These are phyloP conservation scores for Grantiella picta DNA, from an alignment of 2,113 vertebrate genomes.

Conservation along the genomic window DNA sequence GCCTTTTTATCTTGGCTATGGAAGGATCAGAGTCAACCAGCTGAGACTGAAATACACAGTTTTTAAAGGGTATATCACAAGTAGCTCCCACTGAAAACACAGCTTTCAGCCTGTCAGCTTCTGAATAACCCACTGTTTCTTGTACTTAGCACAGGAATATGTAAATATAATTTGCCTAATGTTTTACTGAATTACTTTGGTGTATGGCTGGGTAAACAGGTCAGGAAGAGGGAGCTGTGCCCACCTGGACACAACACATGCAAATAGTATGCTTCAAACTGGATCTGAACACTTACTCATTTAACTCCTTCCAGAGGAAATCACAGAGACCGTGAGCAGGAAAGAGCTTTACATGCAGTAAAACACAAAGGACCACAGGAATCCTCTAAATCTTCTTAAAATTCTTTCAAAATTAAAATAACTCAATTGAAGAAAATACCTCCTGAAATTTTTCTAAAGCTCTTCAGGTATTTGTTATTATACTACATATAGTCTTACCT, in stretches of 20 bases:
- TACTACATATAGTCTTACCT: neutral
- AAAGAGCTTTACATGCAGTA: neutral
- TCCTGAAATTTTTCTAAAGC: neutral
- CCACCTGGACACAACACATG: neutral
- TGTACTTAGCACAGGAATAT: neutral
- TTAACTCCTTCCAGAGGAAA: neutral
- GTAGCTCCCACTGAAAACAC: neutral
- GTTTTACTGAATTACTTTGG: neutral
- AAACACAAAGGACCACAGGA: neutral
- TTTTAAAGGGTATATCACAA: neutral
- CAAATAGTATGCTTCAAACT: neutral
- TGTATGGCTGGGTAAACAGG: neutral
- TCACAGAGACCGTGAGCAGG: neutral
- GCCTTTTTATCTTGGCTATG: neutral
- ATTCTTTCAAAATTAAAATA: conserved; percentile 4
- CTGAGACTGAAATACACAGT: neutral
- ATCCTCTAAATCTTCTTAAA: conserved; percentile 17
- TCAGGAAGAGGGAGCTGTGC: neutral
- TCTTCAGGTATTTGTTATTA: neutral
- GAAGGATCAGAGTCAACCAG: neutral
- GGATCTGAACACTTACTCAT: neutral
- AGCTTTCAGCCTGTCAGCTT: neutral
- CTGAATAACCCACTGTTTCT: neutral
- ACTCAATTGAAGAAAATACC: neutral
- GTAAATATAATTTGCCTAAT: neutral